phyloP scores from a whole-genome alignment of 2,888 invertebrate species.

The Fabriciana adippe region DNA sequence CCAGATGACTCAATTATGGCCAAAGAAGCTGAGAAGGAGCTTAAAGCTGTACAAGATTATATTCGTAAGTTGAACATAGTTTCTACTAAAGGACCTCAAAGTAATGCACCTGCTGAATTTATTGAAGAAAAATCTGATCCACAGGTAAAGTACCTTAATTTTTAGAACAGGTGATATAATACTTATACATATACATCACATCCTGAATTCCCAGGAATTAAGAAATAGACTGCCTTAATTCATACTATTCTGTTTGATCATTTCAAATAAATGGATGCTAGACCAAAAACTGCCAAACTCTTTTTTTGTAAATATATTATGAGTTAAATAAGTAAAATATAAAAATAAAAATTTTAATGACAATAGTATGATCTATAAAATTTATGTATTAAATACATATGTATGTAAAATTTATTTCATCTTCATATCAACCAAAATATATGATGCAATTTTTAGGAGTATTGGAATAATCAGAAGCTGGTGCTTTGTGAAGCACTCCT shows the following conservation, averaged over 20 bases:
- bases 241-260: too few species aligned
- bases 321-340: neutral
- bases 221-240: too few species aligned
- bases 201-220: too few species aligned
- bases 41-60: slow-evolving; percentile 92
- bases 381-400: too few species aligned
- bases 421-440: too few species aligned
- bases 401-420: too few species aligned
- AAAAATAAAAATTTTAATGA: neutral
- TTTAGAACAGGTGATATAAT: too few species aligned
- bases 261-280: too few species aligned
- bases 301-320: neutral
- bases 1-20: slow-evolving; percentile 92
- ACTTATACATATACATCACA: too few species aligned
- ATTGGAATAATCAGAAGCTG: slow-evolving; percentile 93
- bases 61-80: slow-evolving; percentile 93
- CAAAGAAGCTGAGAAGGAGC: slow-evolving; percentile 90
- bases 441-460: slow-evolving; percentile 56
- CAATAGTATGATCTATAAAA: neutral
- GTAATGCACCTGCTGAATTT: slow-evolving; percentile 84
- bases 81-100: slow-evolving; percentile 90
- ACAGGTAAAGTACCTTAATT: slow-evolving; percentile 70
- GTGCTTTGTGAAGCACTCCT: slow-evolving; percentile 95
- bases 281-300: too few species aligned
- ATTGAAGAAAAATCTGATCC: slow-evolving; percentile 87